Conservation (phyloP, 35 echinoderm and acorn worm species). For the Antedon bifida region DNA sequence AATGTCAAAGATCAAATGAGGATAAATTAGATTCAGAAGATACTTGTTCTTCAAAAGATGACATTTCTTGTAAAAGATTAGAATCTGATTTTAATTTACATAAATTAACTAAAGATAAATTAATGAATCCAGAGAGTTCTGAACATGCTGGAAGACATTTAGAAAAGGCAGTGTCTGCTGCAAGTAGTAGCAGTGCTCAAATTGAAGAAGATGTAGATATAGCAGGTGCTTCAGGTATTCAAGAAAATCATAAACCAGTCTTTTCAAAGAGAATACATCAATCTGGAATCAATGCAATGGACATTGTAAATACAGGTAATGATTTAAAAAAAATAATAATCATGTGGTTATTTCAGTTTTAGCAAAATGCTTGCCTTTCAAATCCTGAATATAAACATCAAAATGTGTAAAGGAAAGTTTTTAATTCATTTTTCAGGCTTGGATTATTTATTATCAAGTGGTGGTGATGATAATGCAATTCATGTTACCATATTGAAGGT, state of each 20-base stretch:
- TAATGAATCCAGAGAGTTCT: too few relatives aligned
- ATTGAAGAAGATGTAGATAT: neutral
- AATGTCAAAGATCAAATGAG: neutral
- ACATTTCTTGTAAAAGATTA: neutral
- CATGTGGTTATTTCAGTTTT: too few relatives aligned
- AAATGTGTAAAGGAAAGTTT: too few relatives aligned
- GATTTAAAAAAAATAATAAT: neutral
- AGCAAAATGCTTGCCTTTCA: too few relatives aligned
- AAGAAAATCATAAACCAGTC: neutral
- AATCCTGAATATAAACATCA: too few relatives aligned
- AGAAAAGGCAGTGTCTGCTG: too few relatives aligned
- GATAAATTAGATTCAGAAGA: neutral
- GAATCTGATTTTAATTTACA: neutral
- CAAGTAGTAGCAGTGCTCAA: neutral
- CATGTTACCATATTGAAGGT: neutral
- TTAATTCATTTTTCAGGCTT: neutral
- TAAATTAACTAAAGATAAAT: too few relatives aligned
- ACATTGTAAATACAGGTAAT: neutral
- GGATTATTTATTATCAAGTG: neutral
- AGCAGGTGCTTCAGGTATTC: neutral
- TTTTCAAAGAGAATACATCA: neutral
- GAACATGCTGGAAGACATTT: too few relatives aligned
- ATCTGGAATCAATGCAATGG: neutral
- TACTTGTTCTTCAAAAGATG: neutral
- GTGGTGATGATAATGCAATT: slow-evolving; percentile 12